Evolutionary conservation across 2,113 vertebrate genomes (phyloP), one percentile per base, ranked within the genome.

Genomic region (Cyanoliseus patagonus): DNA sequence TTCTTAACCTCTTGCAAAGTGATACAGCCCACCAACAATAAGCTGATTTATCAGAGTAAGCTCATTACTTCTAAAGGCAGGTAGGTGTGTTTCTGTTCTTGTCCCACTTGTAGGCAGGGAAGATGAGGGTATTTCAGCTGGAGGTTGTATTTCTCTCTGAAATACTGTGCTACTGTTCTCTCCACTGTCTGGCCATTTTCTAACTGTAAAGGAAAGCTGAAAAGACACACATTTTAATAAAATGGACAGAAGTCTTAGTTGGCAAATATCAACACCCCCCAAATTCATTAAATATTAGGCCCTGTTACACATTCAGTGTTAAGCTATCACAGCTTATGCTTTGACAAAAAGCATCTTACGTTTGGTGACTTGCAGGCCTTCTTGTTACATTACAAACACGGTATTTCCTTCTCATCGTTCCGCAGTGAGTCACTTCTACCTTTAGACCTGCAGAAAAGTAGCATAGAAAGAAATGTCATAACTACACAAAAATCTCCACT

Each of bases 1-100:
- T 42, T 11, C 17, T 15, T 13, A 20, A 42, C 2, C 4, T 9
- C 63, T 9, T 61, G 63, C 35, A 61, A 61, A 55, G 23, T 9
- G 8, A 73, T 0, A 20, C 17, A n/a, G 19, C 5, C 88, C 25
- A 17, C 23, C 19, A 55, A 13, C 10, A 68, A 27, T 3, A 12
- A 49, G 25, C 5, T 15, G 35, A 72, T 25, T 37, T 57, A 24
- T 44, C 33, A 41, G 33, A 73, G 15, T 11, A 90, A 93, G 57
- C 11, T n/a, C 53, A 90, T 99, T 98, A 99, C 99, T 99, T 99
- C 99, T 95, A 99, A 98, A 90, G 99, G 99, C 97, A 99, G 98
- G 98, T 99, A 99, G 95, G 99, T 99, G 97, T 99, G 99, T 97
- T 99, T 99, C 97, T 99, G 99, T 92, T 99, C 99, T 96, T 99